Evolutionary conservation across 2,113 vertebrate species (phyloP), one percentile per base, ranked within the genome.

Genomic region (Gallinago undulata): DNA sequence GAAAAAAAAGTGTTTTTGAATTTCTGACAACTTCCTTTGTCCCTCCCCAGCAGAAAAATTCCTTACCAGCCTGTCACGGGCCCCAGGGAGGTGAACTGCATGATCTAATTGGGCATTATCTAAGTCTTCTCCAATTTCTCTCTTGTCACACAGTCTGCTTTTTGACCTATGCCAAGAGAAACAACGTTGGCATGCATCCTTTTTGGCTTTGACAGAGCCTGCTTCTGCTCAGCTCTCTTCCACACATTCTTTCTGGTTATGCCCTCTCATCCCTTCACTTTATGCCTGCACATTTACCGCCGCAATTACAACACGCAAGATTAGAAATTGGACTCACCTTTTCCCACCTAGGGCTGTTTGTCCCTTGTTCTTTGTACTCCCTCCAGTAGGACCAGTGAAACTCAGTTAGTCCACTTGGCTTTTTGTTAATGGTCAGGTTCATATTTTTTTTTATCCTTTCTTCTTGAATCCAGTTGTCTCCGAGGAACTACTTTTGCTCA

Each of bases 151-250:
- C 95, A 94, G 91, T 76, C 89, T 96, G 95, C 86, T 96, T 97
- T 97, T 95, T 97, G 96, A 97, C 94, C 94, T 97, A 94, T 93
- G 96, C 96, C 94, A 92, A 96, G 94, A 97, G 96, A 97, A 96
- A 95, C 95, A 96, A 96, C 74, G 0, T 94, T 96, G 96, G 95
- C 94, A 95, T 95, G 94, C 55, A 80, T 96, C 92, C 86, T 85
- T 96, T 90, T 93, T 96, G 96, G 95, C 94, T 94, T 92, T 94
- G 72, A 95, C 69, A 82, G 96, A 93, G 93, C 73, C 92, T 96
- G 93, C 91, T 96, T 89, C 94, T 95, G 87, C 94, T 96, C 95
- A 85, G 94, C 81, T 95, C 84, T 87, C 91, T 96, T 95, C 87
- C 41, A 89, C 87, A 67, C 73, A 92, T 87, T 94, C 93, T 84